Base-by-base conservation (phyloP, 2,888 invertebrate genomes). In the Pasiphila rectangulata region DNA sequence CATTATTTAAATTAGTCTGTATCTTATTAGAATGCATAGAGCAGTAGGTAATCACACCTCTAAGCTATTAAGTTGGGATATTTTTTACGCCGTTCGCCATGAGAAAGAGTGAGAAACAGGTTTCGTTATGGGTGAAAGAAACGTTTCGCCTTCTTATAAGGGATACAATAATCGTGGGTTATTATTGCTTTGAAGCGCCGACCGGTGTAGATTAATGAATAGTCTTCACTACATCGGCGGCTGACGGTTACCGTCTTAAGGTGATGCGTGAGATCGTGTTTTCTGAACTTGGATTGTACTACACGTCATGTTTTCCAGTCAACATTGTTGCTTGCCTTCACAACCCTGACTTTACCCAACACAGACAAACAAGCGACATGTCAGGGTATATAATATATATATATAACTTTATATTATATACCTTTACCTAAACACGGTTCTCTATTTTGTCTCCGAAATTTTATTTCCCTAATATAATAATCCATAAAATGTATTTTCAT, bases 131-230 rank as follows among this genome's bases (percentile, higher is more conserved):
- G 61, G 61, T 64, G 64, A 69, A 80, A 83, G 79, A 72, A 75
- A 69, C 71, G 64, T 69, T 75, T 75, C 71, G 71, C 69, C 74
- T 73, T 75, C 73, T 67, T 68, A 69, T 74, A 72, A 74, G 72
- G 71, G 76, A 73, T 75, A 72, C 69, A 67, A 71, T 81, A 83
- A 83, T 83, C 77, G 79, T 80, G 74, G 79, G 77, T 82, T 82
- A 82, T 82, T 83, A 79, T 72, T 67, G 64, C 83, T 84, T 84
- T 84, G 83, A 83, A 73, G 79, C 73, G 64, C 83, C 80, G 79
- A 67, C 74, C 64, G 63, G 64, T 23, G 35, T 23, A 46, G 50
- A 50, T 41, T 50, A 49, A 50, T 50, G 45, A 50, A 46, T 45
- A 50, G 45, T 45, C 23, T 10, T n/a, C n/a, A n/a, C 34, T 13